Evolutionary conservation across 2,888 invertebrate genomes (phyloP), one percentile per base, ranked within the genome.

Genomic region (Chaetoderma sp.): DNA sequence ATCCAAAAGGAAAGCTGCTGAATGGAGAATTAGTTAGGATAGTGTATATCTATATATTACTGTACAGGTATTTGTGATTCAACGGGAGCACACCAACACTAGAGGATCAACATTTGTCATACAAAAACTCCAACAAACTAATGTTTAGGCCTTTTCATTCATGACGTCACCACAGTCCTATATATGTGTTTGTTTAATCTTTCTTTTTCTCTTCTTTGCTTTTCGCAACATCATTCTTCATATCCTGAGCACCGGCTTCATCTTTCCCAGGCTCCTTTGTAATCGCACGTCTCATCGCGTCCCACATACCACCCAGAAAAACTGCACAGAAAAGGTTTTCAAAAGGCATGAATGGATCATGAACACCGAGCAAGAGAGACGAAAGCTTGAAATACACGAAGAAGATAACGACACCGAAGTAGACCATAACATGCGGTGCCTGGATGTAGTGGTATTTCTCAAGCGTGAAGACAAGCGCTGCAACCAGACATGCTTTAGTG

Each of bases 271-370:
- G 72, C 63, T 75, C 84, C 72, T 80, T 94, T 93, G 76, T 66
- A 28, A 96, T 90, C 68, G 96, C 91, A 86, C 94, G 93, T 70
- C 94, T 93, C 82, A 98, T 89, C 39, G 96, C 96, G 88, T 99
- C 99, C 94, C 97, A 98, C 86, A 99, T 94, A 60, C 99, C 99
- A 44, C 99, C 99, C 88, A 99, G 91, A 67, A 86, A 85, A 32
- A 87, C 88, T 25, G 98, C 96, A 86, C 97, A 98, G 89, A 95
- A 93, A 63, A 99, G 89, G 87, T 99, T 99, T 89, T 99, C 99
- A 86, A 99, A 96, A 16, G 99, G 99, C 80, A 96, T 92, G 88
- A 99, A 98, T 42, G 99, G 99, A 89, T 99, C 99, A 85, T 96
- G 96, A 81, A 99, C 98, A 76, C 97, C 96, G 79, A 99, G 90